Base-by-base conservation (phyloP, 2,797 vertebrate species). In the Adelosebastes latens region DNA sequence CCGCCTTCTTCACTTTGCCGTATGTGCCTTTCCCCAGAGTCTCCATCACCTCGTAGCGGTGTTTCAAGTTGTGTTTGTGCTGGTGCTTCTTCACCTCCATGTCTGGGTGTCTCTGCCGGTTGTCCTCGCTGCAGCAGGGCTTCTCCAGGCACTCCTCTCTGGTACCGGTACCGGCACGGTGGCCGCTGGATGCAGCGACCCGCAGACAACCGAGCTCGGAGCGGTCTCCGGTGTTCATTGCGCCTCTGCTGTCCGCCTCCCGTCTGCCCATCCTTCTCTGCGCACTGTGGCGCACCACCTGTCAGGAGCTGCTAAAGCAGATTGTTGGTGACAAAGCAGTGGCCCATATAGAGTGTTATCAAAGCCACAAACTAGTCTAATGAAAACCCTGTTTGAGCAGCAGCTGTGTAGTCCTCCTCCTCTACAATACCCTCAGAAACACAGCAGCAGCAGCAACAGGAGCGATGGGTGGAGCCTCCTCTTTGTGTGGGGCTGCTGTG, bases 51-150 rank as follows among this genome's bases (percentile, higher is more conserved):
- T 96, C 94, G 22, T 95, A 97, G 25, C 95, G 94, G 90, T 96
- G 95, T 16, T 95, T 96, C 62, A 97, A 77, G 82, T 95, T 96
- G 92, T 96, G 96, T 68, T 96, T 96, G 89, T 97, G 96, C 71
- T 95, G 95, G 73, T 96, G 96, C 77, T 94, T 96, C 91, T 94
- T 96, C 80, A 96, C 61, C 56, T 77, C 86, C 58, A 31, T 25
- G 27, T 69, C 82, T 9, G 67, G 18, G 58, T 77, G n/a, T 16
- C 64, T 77, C 29, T 36, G 81, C 8, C 53, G 61, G 42, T 25
- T 65, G 29, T 86, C 89, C 12, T 49, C 66, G 77, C 64, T 61
- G 63, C 67, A 60, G 46, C 79, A 42, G 62, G 31, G 75, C 61
- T 34, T 69, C 39, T 39, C 71, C 27, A 64, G 66, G 14, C 83